Percentiles rank a stretch among this genome's conserved stretches.
phyloP scores from a whole-genome alignment of 1,140 invertebrate genomes.

The Nylanderia fulva region DNA sequence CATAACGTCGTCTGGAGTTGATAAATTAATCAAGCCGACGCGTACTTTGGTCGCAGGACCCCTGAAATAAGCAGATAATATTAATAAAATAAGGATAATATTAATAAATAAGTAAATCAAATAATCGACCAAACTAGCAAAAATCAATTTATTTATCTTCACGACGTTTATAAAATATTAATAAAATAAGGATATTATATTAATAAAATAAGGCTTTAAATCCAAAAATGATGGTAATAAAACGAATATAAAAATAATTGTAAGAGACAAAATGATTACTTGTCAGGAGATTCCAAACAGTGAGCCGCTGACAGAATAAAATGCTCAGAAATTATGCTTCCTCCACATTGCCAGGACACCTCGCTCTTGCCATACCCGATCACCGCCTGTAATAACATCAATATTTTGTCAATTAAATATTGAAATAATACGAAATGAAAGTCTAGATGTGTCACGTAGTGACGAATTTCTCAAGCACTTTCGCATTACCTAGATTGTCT shows the following conservation, averaged over 20 bases:
- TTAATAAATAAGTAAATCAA: no score
- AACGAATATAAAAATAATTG: neutral
- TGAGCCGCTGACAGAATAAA: constrained; percentile 87
- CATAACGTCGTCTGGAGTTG: constrained; percentile 55
- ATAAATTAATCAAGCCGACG: constrained; percentile 77
- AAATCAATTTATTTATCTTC: no score
- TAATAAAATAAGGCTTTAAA: no score
- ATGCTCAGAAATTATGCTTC: constrained; percentile 86
- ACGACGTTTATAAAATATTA: no score
- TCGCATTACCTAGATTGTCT: no score
- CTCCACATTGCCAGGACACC: constrained; percentile 85
- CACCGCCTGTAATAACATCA: constrained; percentile 66
- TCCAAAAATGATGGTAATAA: neutral
- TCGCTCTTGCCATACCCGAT: constrained; percentile 75
- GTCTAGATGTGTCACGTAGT: neutral
- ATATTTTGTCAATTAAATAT: constrained; percentile 14
- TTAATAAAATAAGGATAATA: no score
- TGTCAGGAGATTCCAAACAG: constrained; percentile 79
- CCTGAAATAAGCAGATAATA: constrained; percentile 58
- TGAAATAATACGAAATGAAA: neutral
- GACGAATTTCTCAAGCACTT: neutral
- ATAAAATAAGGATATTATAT: no score
- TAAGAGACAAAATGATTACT: constrained; percentile 57
- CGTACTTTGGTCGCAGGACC: constrained; percentile 76
- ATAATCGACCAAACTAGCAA: no score